Percentiles rank a stretch among this genome's conserved stretches.
Evolutionary conservation across 2,113 vertebrate genomes (phyloP).

Genomic region (Tonatia bakeri): DNA sequence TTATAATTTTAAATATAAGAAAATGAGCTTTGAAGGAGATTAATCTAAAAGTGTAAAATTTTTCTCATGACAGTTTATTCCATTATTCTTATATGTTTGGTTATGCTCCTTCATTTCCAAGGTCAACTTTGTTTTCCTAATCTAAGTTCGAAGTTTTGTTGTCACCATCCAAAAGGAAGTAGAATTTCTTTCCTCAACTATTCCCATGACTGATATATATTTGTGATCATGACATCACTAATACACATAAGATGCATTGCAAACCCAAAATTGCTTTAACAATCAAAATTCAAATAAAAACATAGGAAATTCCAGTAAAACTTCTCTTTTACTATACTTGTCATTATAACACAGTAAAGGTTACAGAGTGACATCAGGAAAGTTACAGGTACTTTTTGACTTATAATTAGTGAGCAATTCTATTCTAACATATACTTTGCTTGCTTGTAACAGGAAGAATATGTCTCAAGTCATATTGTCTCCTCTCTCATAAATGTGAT

Average conservation of each 20-base stretch:
- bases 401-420: conserved; percentile 48
- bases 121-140: background rate
- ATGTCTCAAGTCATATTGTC: background rate
- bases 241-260: background rate
- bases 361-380: background rate
- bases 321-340: conserved; percentile 31
- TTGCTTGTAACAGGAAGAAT: conserved; percentile 45
- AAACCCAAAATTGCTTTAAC: conserved; percentile 16
- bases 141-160: background rate
- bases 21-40: background rate
- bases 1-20: background rate
- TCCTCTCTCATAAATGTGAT: background rate
- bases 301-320: background rate
- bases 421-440: conserved; percentile 31
- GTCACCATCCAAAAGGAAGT: background rate
- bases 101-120: background rate
- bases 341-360: conserved; percentile 50
- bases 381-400: conserved; percentile 32
- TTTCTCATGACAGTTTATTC: background rate
- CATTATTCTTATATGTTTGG: background rate
- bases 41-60: background rate
- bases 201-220: background rate
- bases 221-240: background rate
- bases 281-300: conserved; percentile 43
- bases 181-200: background rate